Percentiles rank a stretch among this genome's conserved stretches.
Conservation (phyloP, 2,113 vertebrate species). For the Glaucomys volans region DNA sequence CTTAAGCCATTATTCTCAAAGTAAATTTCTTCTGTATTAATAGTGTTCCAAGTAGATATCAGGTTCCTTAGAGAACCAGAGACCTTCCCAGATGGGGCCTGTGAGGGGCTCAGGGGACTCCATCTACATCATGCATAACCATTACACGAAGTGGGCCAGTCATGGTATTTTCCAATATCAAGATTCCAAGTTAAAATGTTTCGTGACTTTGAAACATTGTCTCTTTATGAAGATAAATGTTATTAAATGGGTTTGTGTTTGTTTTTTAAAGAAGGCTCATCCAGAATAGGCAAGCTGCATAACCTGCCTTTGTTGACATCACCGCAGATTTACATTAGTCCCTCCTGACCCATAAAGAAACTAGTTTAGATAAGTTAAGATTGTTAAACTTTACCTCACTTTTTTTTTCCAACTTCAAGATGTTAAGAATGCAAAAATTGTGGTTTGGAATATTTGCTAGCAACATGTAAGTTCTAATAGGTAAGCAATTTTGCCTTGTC, state of each 20-base stretch:
- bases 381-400: neutral
- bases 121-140: neutral
- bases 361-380: neutral
- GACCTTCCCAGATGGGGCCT: neutral
- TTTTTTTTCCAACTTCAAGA: neutral
- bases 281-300: neutral
- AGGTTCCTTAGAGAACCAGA: neutral
- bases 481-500: neutral
- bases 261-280: constrained; percentile 14
- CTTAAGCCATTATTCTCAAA: too few relatives aligned
- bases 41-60: neutral
- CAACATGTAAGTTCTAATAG: neutral
- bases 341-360: neutral
- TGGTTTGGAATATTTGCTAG: neutral
- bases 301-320: neutral
- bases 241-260: neutral
- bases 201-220: neutral
- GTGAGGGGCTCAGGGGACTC: neutral
- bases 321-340: neutral
- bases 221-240: neutral
- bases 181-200: neutral
- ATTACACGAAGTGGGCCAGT: neutral
- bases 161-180: neutral
- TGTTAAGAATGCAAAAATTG: neutral
- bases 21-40: neutral